Conservation (phyloP, 2,113 vertebrate genomes). For the Nothoprocta perdicaria region DNA sequence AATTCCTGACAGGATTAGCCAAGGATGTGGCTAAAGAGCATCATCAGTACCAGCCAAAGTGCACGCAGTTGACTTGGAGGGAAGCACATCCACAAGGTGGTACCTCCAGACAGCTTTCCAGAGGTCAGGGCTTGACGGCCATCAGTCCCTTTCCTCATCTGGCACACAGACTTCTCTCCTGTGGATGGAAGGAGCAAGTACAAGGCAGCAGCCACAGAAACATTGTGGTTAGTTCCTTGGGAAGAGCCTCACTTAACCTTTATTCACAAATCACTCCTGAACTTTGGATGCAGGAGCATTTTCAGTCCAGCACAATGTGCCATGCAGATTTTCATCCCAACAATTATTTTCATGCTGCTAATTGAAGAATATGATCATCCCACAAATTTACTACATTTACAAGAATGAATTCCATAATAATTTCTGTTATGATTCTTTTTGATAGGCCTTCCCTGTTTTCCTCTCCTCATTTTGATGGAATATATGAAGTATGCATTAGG, state of each 20-base stretch:
- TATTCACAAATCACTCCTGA: neutral
- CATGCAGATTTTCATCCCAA: neutral
- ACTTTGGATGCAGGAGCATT: neutral
- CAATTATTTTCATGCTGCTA: neutral
- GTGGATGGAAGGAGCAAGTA: neutral
- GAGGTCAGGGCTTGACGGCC: neutral
- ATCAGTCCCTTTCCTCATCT: neutral
- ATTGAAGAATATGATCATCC: neutral
- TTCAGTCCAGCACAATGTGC: neutral
- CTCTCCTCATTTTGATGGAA: fast-evolving
- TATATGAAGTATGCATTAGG: neutral
- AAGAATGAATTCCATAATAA: neutral
- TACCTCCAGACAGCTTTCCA: neutral
- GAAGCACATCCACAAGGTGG: neutral
- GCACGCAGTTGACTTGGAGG: neutral
- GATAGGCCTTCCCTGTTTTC: neutral
- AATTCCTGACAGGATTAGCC: neutral
- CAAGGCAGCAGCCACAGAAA: neutral
- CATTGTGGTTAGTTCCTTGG: neutral
- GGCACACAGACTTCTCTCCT: neutral
- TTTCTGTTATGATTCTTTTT: neutral
- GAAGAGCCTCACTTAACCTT: neutral
- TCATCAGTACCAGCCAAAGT: too few relatives aligned
- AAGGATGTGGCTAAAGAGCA: neutral
- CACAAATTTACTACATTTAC: neutral